These are phyloP conservation scores for Nerophis ophidion DNA, from an alignment of 2,113 vertebrate species.

Conservation along the genomic window DNA sequence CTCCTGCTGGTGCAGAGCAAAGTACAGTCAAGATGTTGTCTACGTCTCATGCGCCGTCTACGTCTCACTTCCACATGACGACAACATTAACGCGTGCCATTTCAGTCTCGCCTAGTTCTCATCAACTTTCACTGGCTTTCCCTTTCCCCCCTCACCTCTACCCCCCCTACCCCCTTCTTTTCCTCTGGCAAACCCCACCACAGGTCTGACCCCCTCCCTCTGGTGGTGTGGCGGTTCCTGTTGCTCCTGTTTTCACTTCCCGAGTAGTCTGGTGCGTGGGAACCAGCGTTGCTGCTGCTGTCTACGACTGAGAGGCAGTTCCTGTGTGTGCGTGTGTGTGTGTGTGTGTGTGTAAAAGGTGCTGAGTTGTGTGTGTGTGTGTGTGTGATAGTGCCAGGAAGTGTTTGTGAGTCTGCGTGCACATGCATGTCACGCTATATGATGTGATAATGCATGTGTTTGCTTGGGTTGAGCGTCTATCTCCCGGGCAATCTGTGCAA, in stretches of 20 bases:
- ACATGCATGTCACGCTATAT: constrained; percentile 2
- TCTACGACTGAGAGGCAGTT: constrained; percentile 32
- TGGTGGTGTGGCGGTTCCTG: constrained; percentile 61
- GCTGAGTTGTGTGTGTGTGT: constrained; percentile 12
- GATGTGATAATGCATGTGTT: constrained; percentile 5
- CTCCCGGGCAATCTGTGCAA: constrained; percentile 35
- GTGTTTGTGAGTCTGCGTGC: constrained; percentile 6
- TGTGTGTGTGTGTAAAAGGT: constrained; percentile 3
- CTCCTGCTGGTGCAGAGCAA: constrained; percentile 62
- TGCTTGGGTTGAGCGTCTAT: constrained; percentile 23
- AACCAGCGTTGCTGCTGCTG: constrained; percentile 49
- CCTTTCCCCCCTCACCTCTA: constrained; percentile 1
- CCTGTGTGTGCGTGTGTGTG: constrained; percentile 22
- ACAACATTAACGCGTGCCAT: neutral
- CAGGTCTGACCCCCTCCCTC: constrained; percentile 54
- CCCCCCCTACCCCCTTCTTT: constrained; percentile 22
- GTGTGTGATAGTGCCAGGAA: constrained; percentile 1
- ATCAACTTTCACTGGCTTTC: constrained; percentile 10
- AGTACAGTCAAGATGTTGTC: constrained; percentile 43
- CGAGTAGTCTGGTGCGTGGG: constrained; percentile 64
- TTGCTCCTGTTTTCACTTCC: constrained; percentile 73
- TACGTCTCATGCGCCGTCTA: constrained; percentile 34
- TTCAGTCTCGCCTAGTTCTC: constrained; percentile 22
- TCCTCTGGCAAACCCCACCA: constrained; percentile 13
- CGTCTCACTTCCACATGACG: constrained; percentile 17